These are phyloP conservation scores for Endotricha flammealis DNA, from an alignment of 2,888 invertebrate species.

Conservation along the genomic window DNA sequence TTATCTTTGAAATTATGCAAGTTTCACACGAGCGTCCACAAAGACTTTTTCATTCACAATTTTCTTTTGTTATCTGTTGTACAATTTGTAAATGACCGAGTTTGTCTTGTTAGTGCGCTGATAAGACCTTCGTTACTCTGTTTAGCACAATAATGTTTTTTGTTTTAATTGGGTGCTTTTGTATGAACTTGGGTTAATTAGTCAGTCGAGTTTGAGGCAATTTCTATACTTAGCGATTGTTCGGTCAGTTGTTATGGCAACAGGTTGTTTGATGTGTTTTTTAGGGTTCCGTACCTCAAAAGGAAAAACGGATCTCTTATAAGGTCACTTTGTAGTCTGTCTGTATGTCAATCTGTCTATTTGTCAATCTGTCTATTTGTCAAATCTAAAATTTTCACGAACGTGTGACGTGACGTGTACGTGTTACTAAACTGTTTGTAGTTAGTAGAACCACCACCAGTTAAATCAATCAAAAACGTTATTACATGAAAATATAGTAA, in stretches of 20 bases:
- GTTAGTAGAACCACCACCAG: too few species aligned
- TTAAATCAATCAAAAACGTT: too few species aligned
- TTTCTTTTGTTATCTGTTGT: slow-evolving; percentile 51
- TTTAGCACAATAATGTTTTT: slow-evolving; percentile 53
- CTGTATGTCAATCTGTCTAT: too few species aligned
- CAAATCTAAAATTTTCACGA: too few species aligned
- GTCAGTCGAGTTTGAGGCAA: slow-evolving; percentile 12
- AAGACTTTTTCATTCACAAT: slow-evolving; percentile 36
- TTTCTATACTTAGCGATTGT: slow-evolving; percentile 8
- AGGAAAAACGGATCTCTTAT: too few species aligned
- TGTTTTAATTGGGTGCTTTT: slow-evolving; percentile 52
- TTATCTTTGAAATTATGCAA: neutral
- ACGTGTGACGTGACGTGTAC: slow-evolving; percentile 4
- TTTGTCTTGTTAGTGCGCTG: slow-evolving; percentile 57
- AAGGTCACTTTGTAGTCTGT: too few species aligned
- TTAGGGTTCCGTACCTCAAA: too few species aligned
- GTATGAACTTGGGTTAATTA: slow-evolving; percentile 39
- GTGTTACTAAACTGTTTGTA: too few species aligned
- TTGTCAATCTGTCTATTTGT: too few species aligned
- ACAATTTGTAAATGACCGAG: slow-evolving; percentile 37
- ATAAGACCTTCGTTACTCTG: slow-evolving; percentile 60
- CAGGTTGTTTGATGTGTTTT: too few species aligned
- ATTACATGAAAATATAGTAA: too few species aligned
- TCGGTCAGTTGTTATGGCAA: slow-evolving; percentile 1
- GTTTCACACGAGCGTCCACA: slow-evolving; percentile 36